Evolutionary conservation across 2,888 invertebrate genomes (phyloP), one percentile per base, ranked within the genome.

Genomic region (Strigamia maritima): DNA sequence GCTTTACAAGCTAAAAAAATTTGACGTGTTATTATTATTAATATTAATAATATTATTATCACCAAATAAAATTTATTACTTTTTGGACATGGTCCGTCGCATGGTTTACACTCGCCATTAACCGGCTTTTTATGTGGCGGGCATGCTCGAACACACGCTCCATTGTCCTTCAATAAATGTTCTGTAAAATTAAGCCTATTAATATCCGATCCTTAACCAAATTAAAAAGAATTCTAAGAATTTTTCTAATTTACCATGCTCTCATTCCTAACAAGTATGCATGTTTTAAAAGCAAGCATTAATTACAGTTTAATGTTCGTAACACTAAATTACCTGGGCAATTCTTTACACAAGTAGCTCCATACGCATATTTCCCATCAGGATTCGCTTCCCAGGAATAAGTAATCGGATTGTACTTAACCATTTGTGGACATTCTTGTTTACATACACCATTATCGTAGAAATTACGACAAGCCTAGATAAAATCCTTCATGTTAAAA

Each of bases 381-480:
- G 97, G 97, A 87, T 98, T 97, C 8, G 91, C 89, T 85, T 95
- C 94, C 92, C 95, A 94, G 31, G 94, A 92, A 86, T 96, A 96
- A 40, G 92, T 93, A 54, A 92, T 92, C 0, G 94, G 93, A 86
- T 98, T 95, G 86, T 98, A 98, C 82, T 92, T 91, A 87, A 93
- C 93, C 93, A 95, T 94, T 3, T 94, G 92, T 0, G 98, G 98
- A 86, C 98, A 99, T 87, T 95, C 95, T 85, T 95, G 93, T 80
- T 96, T 96, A 86, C 99, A 99, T 24, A 93, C 93, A 16, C 97
- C 97, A 84, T 97, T 95, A 84, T 98, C 95, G 85, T 94, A 94
- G 86, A 97, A 98, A 86, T 98, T 95, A 83, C 93, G 91, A 86
- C 98, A 99, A 0, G 98, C 97, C 90, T 90, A 84, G 19, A 38